Percentiles rank a stretch among this genome's conserved stretches.
phyloP scores from a whole-genome alignment of 2,888 invertebrate species.

The Drosophila formosana region DNA sequence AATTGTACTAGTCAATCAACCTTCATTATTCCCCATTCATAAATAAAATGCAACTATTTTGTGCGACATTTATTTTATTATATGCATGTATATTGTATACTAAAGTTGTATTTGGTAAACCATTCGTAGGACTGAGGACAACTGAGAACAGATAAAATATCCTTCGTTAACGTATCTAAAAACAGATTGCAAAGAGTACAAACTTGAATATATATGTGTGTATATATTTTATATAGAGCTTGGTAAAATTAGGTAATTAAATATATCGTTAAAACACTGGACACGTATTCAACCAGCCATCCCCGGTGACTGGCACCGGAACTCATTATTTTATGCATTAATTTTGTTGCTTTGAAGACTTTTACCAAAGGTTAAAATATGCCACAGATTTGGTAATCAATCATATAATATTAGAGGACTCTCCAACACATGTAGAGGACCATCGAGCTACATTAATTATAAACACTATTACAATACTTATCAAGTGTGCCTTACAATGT shows the following conservation, averaged over 20 bases:
- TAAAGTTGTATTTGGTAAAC: conserved; percentile 22
- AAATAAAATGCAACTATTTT: neutral
- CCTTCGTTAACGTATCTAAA: conserved; percentile 11
- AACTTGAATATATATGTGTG: conserved; percentile 15
- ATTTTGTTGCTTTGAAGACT: conserved; percentile 28
- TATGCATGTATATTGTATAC: neutral
- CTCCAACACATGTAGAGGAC: conserved; percentile 18
- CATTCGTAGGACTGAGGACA: conserved; percentile 23
- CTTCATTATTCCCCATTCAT: too few species aligned
- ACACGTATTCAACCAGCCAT: conserved; percentile 59
- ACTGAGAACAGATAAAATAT: conserved; percentile 23
- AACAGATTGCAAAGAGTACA: conserved; percentile 10
- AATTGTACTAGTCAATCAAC: too few species aligned
- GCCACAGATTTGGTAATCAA: conserved; percentile 20
- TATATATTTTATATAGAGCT: conserved; percentile 14
- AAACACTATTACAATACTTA: neutral
- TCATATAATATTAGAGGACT: conserved; percentile 19
- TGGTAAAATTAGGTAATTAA: conserved; percentile 26
- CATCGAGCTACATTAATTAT: conserved; percentile 3
- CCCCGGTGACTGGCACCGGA: conserved; percentile 18
- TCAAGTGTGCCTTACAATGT: neutral
- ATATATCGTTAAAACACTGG: conserved; percentile 48
- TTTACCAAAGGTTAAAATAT: conserved; percentile 28
- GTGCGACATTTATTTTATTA: conserved; percentile 45
- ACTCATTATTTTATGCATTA: neutral